These are phyloP conservation scores for Sycophaga agraensis DNA, from an alignment of 1,140 invertebrate species.

Conservation along the genomic window DNA sequence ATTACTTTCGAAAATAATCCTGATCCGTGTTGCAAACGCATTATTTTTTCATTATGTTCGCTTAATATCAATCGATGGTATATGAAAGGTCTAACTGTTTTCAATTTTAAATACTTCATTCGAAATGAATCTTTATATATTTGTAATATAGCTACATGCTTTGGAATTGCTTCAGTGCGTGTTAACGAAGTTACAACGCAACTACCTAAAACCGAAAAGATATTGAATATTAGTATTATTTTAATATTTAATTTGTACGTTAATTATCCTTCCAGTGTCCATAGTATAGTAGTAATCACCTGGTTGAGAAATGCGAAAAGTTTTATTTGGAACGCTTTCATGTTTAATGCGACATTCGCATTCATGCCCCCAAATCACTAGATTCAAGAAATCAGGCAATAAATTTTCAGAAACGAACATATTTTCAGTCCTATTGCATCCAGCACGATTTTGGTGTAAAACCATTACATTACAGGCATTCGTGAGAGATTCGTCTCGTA, in stretches of 20 bases:
- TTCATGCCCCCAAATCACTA: conserved; percentile 98
- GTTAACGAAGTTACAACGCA: conserved; percentile 93
- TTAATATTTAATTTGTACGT: not conserved
- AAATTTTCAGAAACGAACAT: conserved; percentile 87
- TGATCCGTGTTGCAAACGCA: too few relatives aligned
- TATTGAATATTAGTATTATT: not conserved
- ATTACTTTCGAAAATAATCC: too few relatives aligned
- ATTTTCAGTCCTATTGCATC: conserved; percentile 66
- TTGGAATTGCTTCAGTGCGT: conserved; percentile 80
- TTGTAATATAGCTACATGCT: conserved; percentile 82
- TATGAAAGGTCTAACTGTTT: conserved; percentile 88
- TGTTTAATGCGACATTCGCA: conserved; percentile 88
- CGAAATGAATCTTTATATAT: conserved; percentile 73
- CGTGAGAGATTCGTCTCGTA: conserved; percentile 52
- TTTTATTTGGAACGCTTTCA: conserved; percentile 65
- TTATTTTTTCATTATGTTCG: conserved; percentile 30
- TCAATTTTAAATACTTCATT: conserved; percentile 70
- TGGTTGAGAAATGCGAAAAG: conserved; percentile 87
- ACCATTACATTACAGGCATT: conserved; percentile 93
- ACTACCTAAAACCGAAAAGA: conserved; percentile 63
- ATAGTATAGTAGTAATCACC: conserved; percentile 62
- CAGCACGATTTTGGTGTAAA: conserved; percentile 92
- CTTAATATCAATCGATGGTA: conserved; percentile 58
- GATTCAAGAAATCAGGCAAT: conserved; percentile 83
- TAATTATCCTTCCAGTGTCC: too few relatives aligned